A percentile compares a stretch with the other conserved stretches of the same genome.
These are phyloP conservation scores for Drosophila planitibia DNA, from an alignment of 2,888 invertebrate genomes.

Conservation along the genomic window DNA sequence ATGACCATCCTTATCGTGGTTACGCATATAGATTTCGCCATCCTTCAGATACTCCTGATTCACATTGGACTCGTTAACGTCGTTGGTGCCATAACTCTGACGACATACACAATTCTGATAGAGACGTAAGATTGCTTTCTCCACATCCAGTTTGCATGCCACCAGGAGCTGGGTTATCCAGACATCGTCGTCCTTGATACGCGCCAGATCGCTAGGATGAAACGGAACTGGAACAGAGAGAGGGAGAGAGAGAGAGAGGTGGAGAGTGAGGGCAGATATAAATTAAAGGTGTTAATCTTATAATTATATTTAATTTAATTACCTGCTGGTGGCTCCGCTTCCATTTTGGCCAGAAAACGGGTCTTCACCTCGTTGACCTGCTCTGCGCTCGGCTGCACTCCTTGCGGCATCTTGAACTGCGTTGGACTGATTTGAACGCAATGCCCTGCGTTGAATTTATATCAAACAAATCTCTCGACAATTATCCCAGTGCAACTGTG, in stretches of 20 bases:
- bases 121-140: constrained; percentile 90
- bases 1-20: constrained; percentile 93
- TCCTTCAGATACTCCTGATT: constrained; percentile 90
- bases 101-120: constrained; percentile 94
- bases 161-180: constrained; percentile 91
- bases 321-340: constrained; percentile 77
- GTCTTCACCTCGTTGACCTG: constrained; percentile 82
- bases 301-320: not conserved
- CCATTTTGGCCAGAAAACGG: constrained; percentile 78
- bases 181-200: constrained; percentile 88
- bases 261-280: not conserved
- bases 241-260: not conserved
- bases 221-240: constrained; percentile 71
- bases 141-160: constrained; percentile 90
- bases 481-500: constrained; percentile 20
- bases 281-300: no score
- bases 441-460: constrained; percentile 49
- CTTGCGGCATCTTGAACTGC: constrained; percentile 66
- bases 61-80: constrained; percentile 90
- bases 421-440: constrained; percentile 27
- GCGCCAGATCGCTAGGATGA: constrained; percentile 90
- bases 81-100: constrained; percentile 90
- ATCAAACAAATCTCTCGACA: constrained; percentile 16
- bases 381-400: constrained; percentile 67
- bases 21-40: constrained; percentile 92